Conservation (phyloP, 2,888 invertebrate genomes). For the Ophion slaviceki region DNA sequence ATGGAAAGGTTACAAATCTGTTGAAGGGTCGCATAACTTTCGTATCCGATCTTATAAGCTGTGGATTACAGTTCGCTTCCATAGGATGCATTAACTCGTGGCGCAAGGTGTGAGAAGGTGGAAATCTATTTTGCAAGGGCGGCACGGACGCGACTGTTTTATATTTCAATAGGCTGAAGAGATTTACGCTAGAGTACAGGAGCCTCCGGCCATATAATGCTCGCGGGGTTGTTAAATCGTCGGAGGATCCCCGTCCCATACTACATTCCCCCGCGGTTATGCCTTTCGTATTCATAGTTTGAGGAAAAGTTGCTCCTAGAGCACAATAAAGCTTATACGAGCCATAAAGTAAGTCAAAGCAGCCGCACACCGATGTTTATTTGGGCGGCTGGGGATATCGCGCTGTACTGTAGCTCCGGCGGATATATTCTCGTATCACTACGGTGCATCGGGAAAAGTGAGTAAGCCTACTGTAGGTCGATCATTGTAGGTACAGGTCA, state of each 20-base stretch:
- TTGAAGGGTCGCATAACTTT: conserved; percentile 41
- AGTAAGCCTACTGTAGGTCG: conserved; percentile 14
- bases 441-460: conserved; percentile 12
- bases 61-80: conserved; percentile 45
- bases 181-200: conserved; percentile 71
- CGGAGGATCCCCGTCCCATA: conserved; percentile 64
- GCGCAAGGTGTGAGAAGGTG: conserved; percentile 30
- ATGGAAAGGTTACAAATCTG: conserved; percentile 12
- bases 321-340: conserved; percentile 80
- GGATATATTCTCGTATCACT: conserved; percentile 23
- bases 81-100: conserved; percentile 27
- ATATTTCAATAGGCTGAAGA: conserved; percentile 72
- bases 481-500: neutral
- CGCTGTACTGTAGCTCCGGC: conserved; percentile 21
- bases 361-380: conserved; percentile 75
- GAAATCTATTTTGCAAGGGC: conserved; percentile 61
- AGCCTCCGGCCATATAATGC: conserved; percentile 48
- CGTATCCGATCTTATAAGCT: conserved; percentile 39
- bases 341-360: conserved; percentile 78
- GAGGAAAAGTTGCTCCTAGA: conserved; percentile 80
- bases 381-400: conserved; percentile 69
- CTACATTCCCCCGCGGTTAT: conserved; percentile 65
- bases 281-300: conserved; percentile 81
- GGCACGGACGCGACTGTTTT: conserved; percentile 63
- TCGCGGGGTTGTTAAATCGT: conserved; percentile 78